Base-by-base conservation (phyloP, 2,888 invertebrate genomes). In the Chrysodeixis includens region DNA sequence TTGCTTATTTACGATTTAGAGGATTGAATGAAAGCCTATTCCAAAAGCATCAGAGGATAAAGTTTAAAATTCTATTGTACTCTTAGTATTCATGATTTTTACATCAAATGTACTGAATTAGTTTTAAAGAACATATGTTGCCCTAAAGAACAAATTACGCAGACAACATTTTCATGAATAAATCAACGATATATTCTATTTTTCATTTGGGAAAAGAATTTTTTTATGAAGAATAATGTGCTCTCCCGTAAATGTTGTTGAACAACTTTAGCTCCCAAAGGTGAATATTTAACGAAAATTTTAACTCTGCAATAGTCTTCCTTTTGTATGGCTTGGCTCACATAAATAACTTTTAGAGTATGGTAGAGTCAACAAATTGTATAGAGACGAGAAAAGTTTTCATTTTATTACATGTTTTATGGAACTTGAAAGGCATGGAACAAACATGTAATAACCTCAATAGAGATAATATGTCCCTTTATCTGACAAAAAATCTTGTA, bases 331-430 rank as follows among this genome's bases (percentile, higher is more conserved):
- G n/a, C 8, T 16, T 44, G 18, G 18, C 18, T 49, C 20, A 20
- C 18, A 46, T 49, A 49, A 49, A 49, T 49, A 20, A 49, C 46
- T 49, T 49, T 49, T 20, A 10, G 46, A 49, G 18, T 5, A 49
- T 20, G 46, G 8, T 18, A 18, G 46, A 20, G 20, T 20, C 46
- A 20, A 2, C 10, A 20, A 18, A 46, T 10, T 18, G 18, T 18
- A 10, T 20, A 8, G 46, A 49, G 46, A 20, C 12, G 46, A 49
- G 20, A 20, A 49, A 49, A 49, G 46, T 49, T 49, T 7, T 20
- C 1, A 20, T 8, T 49, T 49, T 49, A 49, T 49, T 49, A 49
- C 18, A 49, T 49, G 46, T 49, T 49, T 49, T 18, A n/a, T 2
- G 20, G 3, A 20, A 49, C 46, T 12, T 20, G 18, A 49, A 20